A percentile compares a stretch with the other conserved stretches of the same genome.
Conservation (phyloP, 2,797 vertebrate genomes). For the Tolypeutes matacus region DNA sequence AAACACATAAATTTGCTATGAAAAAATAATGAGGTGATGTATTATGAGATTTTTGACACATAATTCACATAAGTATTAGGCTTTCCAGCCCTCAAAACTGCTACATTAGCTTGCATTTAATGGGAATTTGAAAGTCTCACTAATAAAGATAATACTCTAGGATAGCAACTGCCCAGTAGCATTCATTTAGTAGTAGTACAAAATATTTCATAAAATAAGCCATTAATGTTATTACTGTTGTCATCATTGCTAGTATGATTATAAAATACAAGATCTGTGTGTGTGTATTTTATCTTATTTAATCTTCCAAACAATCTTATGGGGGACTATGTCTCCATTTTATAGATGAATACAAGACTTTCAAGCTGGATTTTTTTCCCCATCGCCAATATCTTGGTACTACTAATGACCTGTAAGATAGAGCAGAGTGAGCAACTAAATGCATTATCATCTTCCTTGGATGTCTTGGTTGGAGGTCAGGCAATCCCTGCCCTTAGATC, state of each 20-base stretch:
- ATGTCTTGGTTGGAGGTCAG: background rate
- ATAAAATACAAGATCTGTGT: background rate
- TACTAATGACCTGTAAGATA: background rate
- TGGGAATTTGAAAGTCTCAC: background rate
- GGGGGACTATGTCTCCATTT: background rate
- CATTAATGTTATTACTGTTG: background rate
- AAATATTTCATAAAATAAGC: constrained; percentile 24
- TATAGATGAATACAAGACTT: background rate
- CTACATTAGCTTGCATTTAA: background rate
- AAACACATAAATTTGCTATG: background rate
- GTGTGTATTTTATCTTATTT: background rate
- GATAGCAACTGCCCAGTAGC: background rate
- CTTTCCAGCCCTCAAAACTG: background rate
- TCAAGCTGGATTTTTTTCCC: background rate
- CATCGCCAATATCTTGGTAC: background rate
- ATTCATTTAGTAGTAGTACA: background rate
- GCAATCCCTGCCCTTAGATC: background rate
- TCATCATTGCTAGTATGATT: background rate
- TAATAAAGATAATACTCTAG: constrained; percentile 2
- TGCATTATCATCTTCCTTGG: background rate
- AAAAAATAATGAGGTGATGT: background rate
- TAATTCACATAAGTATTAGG: background rate
- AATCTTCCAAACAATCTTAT: background rate
- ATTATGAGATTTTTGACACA: background rate
- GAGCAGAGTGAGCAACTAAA: background rate